Base-by-base conservation (phyloP, 2,888 invertebrate genomes). In the Diogma glabrata region DNA sequence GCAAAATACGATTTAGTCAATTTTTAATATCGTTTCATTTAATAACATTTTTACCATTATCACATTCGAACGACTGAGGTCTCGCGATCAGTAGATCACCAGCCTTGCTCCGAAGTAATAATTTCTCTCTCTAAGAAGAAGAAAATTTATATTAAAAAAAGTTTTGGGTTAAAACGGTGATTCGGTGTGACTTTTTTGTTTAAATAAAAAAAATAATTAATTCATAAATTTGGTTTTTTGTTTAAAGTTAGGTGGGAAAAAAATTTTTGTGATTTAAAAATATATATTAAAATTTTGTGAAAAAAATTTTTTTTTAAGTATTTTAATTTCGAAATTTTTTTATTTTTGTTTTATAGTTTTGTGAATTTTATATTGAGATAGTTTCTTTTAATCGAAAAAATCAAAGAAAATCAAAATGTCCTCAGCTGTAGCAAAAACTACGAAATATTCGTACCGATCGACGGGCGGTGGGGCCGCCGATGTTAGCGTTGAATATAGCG, bases 401-500 rank as follows among this genome's bases (percentile, higher is more conserved):
- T 51, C 53, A 62, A 58, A 57, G 10, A 24, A 58, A 56, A 56
- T 38, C 55, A 73, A 78, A 77, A 81, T 80, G 76, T 81, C 82
- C 75, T 82, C 82, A 72, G 76, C 81, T 73, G 73, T 82, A 65
- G 79, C 84, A 89, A 89, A 89, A 77, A 78, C 84, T 69, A 87
- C 89, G 72, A 91, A 89, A 76, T 92, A 92, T 78, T 82, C 84
- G 70, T 93, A 93, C 79, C 85, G 90, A 73, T 87, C 89, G 70
- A 80, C 82, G 69, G 87, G 87, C 67, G 83, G 81, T 69, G 81
- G 72, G 80, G 7, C 75, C 65, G 85, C 88, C 74, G 90, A 91
- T 77, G 87, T 92, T 71, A 90, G 85, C 82, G 90, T 93, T 77
- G 92, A 92, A 78, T 93, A 92, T 77, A 84, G 84, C 75, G 81